These are phyloP conservation scores for Periparus ater DNA, from an alignment of 2,797 vertebrate species.

Conservation along the genomic window DNA sequence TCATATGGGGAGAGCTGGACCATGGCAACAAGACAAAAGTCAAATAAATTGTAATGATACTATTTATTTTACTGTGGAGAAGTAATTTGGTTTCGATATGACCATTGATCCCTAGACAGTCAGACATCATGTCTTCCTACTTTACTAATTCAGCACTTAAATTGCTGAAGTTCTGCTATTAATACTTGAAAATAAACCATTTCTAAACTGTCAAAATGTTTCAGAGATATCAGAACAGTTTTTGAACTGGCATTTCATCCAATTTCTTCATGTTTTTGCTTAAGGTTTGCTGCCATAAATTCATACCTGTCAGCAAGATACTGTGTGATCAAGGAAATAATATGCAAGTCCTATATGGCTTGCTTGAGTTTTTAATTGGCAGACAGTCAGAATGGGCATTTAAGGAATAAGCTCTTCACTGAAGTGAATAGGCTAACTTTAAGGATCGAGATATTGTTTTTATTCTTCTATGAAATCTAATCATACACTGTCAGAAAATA, in stretches of 20 bases:
- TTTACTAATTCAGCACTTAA: background rate
- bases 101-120: background rate
- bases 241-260: background rate
- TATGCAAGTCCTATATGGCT: background rate
- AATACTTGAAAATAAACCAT: background rate
- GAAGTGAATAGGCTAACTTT: background rate
- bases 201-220: background rate
- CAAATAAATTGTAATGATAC: background rate
- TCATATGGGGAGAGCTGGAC: background rate
- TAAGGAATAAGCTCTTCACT: background rate
- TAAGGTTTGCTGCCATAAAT: constrained; percentile 1
- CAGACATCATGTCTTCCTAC: background rate
- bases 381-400: background rate
- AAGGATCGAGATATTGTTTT: background rate
- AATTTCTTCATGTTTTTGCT: background rate
- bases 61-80: background rate
- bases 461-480: background rate
- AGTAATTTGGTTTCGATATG: background rate
- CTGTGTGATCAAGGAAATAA: background rate
- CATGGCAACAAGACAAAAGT: background rate
- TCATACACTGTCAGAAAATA: background rate
- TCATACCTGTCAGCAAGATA: background rate
- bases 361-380: constrained; percentile 5
- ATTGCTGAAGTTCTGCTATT: background rate
- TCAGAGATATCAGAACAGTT: background rate